Evolutionary conservation across 37 sponge, comb jelly and placozoan genomes (phyloP).

Genomic region (Crambe crambe): DNA sequence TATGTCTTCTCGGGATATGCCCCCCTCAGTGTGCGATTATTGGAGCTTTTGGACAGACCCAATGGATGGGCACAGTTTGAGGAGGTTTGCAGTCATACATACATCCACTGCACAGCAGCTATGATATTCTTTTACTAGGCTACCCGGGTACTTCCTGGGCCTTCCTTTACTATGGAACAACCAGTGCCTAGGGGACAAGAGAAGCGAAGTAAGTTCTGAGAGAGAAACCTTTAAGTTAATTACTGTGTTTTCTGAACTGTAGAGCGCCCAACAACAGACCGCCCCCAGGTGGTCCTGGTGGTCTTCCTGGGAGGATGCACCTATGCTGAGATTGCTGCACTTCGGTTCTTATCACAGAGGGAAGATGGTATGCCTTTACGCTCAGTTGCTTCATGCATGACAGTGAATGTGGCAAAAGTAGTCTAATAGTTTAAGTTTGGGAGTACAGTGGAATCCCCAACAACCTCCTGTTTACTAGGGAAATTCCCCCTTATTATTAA

Average conservation of each 20-base stretch:
- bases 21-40: conserved; percentile 89
- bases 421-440: background rate
- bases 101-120: no score
- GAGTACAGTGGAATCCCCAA: background rate
- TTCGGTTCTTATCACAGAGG: conserved; percentile 82
- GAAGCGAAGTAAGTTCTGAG: conserved; percentile 32
- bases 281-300: conserved; percentile 73
- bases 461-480: background rate
- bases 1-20: conserved; percentile 98
- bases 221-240: no score
- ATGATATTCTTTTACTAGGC: background rate
- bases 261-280: conserved; percentile 51
- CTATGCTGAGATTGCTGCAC: conserved; percentile 94
- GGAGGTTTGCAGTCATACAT: conserved; percentile 61
- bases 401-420: background rate
- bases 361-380: conserved; percentile 69
- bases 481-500: background rate
- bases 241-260: background rate
- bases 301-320: conserved; percentile 97
- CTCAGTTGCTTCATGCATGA: background rate
- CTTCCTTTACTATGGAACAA: conserved; percentile 3
- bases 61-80: conserved; percentile 56
- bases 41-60: conserved; percentile 71
- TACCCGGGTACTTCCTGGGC: conserved; percentile 27
- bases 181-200: conserved; percentile 19